Conservation (phyloP, 37 sponge, comb jelly and placozoan genomes). For the Halichondria panicea region DNA sequence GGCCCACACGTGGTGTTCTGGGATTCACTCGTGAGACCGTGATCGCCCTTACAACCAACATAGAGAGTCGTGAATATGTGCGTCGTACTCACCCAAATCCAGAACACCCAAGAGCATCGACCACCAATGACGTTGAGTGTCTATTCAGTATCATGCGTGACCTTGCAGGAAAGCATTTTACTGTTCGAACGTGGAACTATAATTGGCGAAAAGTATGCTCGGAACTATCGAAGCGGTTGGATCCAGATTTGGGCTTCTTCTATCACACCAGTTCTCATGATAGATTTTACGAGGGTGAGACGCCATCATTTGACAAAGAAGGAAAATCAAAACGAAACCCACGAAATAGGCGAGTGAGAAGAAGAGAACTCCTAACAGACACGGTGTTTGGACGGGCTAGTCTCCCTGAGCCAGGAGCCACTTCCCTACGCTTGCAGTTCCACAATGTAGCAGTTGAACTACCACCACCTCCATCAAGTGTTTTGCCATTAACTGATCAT, state of each 20-base stretch:
- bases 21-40: slow-evolving; percentile 30
- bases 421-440: neutral
- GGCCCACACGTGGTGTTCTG: neutral
- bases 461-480: slow-evolving; percentile 21
- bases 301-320: neutral
- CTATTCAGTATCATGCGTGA: slow-evolving; percentile 25
- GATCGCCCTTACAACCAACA: slow-evolving; percentile 15
- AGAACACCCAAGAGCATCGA: slow-evolving; percentile 40
- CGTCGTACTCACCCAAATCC: neutral
- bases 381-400: neutral
- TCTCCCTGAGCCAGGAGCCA: neutral
- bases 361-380: neutral
- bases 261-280: slow-evolving; percentile 15
- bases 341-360: neutral
- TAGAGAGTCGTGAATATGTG: slow-evolving; percentile 7
- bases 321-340: slow-evolving; percentile 2
- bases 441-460: slow-evolving; percentile 21
- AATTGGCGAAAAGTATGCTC: neutral
- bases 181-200: neutral
- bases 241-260: slow-evolving; percentile 8
- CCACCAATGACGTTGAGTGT: slow-evolving; percentile 43
- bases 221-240: slow-evolving; percentile 2
- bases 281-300: slow-evolving; percentile 6
- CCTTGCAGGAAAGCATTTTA: slow-evolving; percentile 10
- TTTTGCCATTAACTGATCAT: neutral